These are phyloP conservation scores for Mastomys coucha DNA, from an alignment of 2,113 vertebrate species.

Conservation along the genomic window DNA sequence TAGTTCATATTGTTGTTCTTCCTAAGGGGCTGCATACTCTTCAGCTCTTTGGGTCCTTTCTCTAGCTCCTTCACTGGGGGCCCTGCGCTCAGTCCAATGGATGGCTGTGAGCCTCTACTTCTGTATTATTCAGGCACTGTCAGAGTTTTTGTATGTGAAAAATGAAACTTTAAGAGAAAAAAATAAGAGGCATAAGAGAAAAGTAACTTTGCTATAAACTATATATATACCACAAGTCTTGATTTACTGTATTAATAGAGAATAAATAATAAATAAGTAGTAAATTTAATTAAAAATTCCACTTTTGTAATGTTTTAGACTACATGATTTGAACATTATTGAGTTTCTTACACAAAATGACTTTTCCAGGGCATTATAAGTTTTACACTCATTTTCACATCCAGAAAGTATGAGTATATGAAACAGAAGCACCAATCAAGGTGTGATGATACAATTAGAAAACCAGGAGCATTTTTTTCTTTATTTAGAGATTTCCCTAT, in stretches of 20 bases:
- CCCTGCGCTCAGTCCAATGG: too few species aligned
- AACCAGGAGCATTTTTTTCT: background rate
- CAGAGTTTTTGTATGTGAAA: conserved; percentile 41
- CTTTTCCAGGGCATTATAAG: background rate
- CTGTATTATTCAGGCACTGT: too few species aligned
- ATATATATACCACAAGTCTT: background rate
- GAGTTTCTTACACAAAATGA: background rate
- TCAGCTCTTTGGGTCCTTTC: too few species aligned
- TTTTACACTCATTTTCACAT: background rate
- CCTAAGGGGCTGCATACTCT: too few species aligned
- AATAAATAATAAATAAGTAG: background rate
- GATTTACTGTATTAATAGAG: background rate
- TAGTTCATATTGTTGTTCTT: too few species aligned
- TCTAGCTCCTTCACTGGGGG: too few species aligned
- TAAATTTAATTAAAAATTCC: background rate
- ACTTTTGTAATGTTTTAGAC: background rate
- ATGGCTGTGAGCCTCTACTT: too few species aligned
- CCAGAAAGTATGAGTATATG: background rate
- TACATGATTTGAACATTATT: background rate
- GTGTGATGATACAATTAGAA: background rate
- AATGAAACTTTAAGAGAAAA: conserved; percentile 28
- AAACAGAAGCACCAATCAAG: background rate
- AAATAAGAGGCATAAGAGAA: background rate
- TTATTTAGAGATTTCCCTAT: background rate
- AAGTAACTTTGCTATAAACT: background rate